Percentiles rank a stretch among this genome's conserved stretches.
Evolutionary conservation across 2,113 vertebrate species (phyloP).

Genomic region (Epinephelus lanceolatus): DNA sequence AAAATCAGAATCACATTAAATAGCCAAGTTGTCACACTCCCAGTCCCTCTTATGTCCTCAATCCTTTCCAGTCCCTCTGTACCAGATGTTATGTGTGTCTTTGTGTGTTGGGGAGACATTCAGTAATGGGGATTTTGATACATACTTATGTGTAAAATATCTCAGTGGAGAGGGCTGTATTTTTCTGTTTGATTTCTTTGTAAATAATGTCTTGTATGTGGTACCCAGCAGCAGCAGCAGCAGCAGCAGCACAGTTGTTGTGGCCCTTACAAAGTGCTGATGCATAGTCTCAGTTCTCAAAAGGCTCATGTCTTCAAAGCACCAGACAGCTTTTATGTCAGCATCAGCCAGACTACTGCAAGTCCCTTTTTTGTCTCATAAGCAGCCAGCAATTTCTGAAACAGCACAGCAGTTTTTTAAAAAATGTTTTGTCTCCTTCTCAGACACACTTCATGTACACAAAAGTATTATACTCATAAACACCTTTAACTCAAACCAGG

Average conservation of each 20-base stretch:
- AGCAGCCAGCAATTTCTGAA: constrained; percentile 53
- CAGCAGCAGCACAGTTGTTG: constrained; percentile 26
- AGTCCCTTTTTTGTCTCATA: constrained; percentile 55
- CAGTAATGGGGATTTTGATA: constrained; percentile 32
- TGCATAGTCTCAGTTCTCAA: constrained; percentile 46
- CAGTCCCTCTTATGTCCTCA: not conserved
- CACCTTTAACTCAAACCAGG: constrained; percentile 34
- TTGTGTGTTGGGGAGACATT: not conserved
- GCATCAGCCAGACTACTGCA: constrained; percentile 53
- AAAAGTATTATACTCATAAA: constrained; percentile 14
- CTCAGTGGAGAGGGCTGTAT: constrained; percentile 25
- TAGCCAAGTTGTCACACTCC: constrained; percentile 12
- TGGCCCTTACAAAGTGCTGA: constrained; percentile 38
- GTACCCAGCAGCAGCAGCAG: constrained; percentile 29
- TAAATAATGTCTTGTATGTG: constrained; percentile 24
- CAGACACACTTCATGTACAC: constrained; percentile 18
- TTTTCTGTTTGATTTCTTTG: not conserved
- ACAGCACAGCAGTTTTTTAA: constrained; percentile 26
- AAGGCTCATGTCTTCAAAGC: constrained; percentile 65
- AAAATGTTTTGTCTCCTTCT: constrained; percentile 14
- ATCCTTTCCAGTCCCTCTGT: not conserved
- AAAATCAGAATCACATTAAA: constrained; percentile 42
- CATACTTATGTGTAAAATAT: constrained; percentile 9
- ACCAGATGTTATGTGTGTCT: not conserved
- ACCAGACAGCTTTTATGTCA: constrained; percentile 68